Evolutionary conservation across 2,113 vertebrate species (phyloP).

Genomic region (Nettapus auritus): DNA sequence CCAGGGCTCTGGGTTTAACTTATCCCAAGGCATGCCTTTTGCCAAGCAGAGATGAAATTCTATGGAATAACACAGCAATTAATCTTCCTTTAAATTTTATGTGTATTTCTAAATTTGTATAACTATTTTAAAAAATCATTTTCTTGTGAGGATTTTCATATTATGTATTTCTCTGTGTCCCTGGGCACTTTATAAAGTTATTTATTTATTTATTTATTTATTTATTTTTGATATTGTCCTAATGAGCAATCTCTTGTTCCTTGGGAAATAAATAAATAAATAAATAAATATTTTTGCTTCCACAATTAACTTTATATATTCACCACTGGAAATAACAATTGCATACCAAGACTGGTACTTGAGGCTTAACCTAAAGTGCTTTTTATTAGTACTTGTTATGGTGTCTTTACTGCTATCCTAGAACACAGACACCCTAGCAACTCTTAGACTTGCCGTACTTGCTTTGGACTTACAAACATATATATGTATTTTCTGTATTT

Average conservation of each 20-base stretch:
- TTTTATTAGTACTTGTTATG: neutral
- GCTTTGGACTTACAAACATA: neutral
- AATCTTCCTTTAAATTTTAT: neutral
- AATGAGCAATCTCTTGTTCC: conserved; percentile 21
- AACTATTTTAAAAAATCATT: neutral
- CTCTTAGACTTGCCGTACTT: neutral
- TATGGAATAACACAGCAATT: neutral
- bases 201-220: too few species aligned
- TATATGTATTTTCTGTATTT: neutral
- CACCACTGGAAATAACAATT: neutral
- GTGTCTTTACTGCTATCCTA: neutral
- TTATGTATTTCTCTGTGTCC: conserved; percentile 20
- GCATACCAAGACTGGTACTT: neutral
- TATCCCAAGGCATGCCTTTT: neutral
- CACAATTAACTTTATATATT: neutral
- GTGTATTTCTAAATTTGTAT: neutral
- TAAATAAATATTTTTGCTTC: neutral
- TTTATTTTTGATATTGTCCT: conserved; percentile 30
- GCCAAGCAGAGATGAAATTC: neutral
- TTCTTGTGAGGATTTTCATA: conserved; percentile 29
- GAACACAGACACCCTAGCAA: neutral
- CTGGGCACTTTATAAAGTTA: conserved; percentile 43
- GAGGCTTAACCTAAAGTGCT: neutral
- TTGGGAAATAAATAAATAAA: too few species aligned
- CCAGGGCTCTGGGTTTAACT: neutral